Evolutionary conservation across 64 coral and sea anemone species (phyloP), one percentile per base, ranked within the genome.

Genomic region (Stichodactyla mertensii): DNA sequence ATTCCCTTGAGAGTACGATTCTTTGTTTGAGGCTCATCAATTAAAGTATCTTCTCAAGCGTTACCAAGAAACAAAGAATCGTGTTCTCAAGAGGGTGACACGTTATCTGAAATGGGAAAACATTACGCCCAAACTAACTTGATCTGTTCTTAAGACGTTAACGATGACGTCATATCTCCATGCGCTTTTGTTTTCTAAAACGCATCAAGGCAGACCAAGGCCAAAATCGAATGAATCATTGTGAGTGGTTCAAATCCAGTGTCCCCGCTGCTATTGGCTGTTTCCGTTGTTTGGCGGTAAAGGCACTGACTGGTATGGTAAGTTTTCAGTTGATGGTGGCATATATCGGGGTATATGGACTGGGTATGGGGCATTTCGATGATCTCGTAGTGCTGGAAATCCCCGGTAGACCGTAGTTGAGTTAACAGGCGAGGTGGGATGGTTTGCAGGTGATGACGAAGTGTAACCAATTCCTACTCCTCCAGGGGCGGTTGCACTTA

Each of bases 361-460:
- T 12, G 91, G 91, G 62, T 92, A 92, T 61, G 91, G 91, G 11
- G 91, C 80, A n/a, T 82, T 61, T 26, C 91, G 91, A 84, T 84
- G 91, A 64, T 92, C 91, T 57, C 87, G 85, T 84, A 92, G 57
- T 16, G 86, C 81, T 5, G 86, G 36, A 59, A 88, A 92, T 4
- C 91, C 91, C 54, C 91, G 86, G 28, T 92, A 92, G 7, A 92
- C 91, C 52, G 91, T 55, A 0, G 91, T 88, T 36, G 86, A 67
- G 71, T 81, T 88, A 26, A 87, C 86, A 27, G 91, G 91, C 31
- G 91, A 92, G 1, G 91, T 92, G n/a, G 91, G 91, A 55, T 92
- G 91, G 51, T 84, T 82, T 54, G 74, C 83, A 1, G 91, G 86
- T 51, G 91, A 92, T 16, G 69, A 26, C 16, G 66, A 59, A 79